Evolutionary conservation across 2,113 vertebrate genomes (phyloP), one percentile per base, ranked within the genome.

Genomic region (Sebastes schlegelii): DNA sequence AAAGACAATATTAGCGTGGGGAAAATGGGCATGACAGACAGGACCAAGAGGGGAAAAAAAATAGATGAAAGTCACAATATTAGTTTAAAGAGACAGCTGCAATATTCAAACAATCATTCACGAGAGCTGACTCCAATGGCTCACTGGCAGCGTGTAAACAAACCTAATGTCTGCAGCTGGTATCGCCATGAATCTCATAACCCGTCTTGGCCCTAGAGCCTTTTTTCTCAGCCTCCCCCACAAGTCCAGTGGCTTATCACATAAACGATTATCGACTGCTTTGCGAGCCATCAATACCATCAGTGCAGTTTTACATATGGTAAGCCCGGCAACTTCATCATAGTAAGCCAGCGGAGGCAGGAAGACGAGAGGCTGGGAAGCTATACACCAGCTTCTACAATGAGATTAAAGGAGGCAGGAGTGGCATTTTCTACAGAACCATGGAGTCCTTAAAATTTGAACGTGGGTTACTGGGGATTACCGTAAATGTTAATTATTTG

Each of bases 181-280:
- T 89, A 90, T 79, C 78, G 60, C 86, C 82, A 83, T 88, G 77
- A 91, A 90, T 91, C 88, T 89, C 85, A 89, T 88, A 88, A 86
- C 87, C 81, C 48, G 4, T 55, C 66, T 81, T 82, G 77, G 79
- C 89, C 79, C 84, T 3, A 63, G 69, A 83, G 80, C 78, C 49
- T 84, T 84, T 87, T 82, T 87, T 82, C 83, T 83, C 69, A 82
- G 83, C 80, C 88, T 87, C 70, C 72, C 81, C 49, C 79, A 79
- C 84, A 82, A 87, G 80, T 92, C 82, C 88, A 84, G 79, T 87
- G 83, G 87, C 87, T 94, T 92, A 93, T 90, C 89, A 89, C 86
- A 83, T 79, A 92, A 94, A 93, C 55, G 83, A 93, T 92, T 93
- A 92, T 93, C 82, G 91, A 89, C 88, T 85, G 68, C 88, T 66